phyloP scores from a whole-genome alignment of 2,797 vertebrate species.

The Mus minutoides region DNA sequence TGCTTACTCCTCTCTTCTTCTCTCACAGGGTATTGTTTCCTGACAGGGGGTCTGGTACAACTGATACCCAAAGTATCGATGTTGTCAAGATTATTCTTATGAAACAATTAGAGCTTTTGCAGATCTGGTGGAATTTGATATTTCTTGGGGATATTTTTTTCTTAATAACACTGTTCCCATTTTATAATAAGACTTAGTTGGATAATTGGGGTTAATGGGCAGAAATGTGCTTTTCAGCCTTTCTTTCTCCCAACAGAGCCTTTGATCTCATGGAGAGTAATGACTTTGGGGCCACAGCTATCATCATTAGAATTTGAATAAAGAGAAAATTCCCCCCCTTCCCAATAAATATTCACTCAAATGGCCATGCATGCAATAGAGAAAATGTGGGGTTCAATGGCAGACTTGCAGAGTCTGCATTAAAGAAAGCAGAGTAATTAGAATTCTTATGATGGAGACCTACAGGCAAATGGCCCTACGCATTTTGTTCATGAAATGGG shows the following conservation, averaged over 20 bases:
- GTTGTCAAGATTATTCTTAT: constrained; percentile 20
- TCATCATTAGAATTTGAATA: constrained; percentile 41
- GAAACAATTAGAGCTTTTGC: constrained; percentile 21
- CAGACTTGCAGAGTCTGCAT: neutral
- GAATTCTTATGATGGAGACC: constrained; percentile 47
- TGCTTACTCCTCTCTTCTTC: neutral
- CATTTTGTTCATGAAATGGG: constrained; percentile 50
- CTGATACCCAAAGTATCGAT: neutral
- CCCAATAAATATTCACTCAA: constrained; percentile 41
- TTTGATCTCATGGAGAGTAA: constrained; percentile 36
- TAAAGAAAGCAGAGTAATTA: constrained; percentile 54
- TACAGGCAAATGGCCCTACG: constrained; percentile 49
- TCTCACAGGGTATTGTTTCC: neutral
- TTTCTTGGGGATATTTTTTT: constrained; percentile 38
- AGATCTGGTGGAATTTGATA: constrained; percentile 41
- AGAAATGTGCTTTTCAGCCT: constrained; percentile 52
- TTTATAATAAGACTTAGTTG: constrained; percentile 31
- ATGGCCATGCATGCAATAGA: neutral
- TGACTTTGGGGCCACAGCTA: neutral
- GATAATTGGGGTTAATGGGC: constrained; percentile 33
- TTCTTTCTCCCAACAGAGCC: neutral
- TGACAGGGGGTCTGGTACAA: neutral
- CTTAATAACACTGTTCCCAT: constrained; percentile 41
- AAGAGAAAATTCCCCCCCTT: neutral
- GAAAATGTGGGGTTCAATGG: neutral